A percentile compares a stretch with the other conserved stretches of the same genome.
Evolutionary conservation across 2,113 vertebrate species (phyloP).

Genomic region (Catagonus wagneri): DNA sequence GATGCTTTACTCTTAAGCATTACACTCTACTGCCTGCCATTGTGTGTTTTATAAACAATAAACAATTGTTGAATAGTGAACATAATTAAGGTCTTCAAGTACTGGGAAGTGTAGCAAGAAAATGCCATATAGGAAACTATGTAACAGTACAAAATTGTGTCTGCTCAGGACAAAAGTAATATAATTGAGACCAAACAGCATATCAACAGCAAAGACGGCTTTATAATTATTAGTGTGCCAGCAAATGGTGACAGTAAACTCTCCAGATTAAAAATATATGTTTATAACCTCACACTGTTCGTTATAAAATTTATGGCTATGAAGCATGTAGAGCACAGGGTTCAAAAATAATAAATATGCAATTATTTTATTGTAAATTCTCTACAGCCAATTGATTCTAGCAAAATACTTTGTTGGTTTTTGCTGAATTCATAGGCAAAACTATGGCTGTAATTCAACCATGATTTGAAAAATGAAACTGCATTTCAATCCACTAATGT

Average conservation of each 20-base stretch:
- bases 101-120: not conserved
- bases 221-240: too few relatives aligned
- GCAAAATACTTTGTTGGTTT: not conserved
- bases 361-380: too few relatives aligned
- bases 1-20: not conserved
- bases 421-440: not conserved
- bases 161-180: not conserved
- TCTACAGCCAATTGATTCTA: not conserved
- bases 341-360: too few relatives aligned
- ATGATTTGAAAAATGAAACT: not conserved
- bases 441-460: not conserved
- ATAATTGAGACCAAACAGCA: not conserved
- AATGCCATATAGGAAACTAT: not conserved
- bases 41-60: not conserved
- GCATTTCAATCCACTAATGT: not conserved
- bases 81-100: not conserved
- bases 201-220: not conserved
- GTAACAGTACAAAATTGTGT: not conserved
- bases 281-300: too few relatives aligned
- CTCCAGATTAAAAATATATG: too few relatives aligned
- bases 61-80: not conserved
- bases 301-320: too few relatives aligned
- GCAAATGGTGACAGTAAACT: too few relatives aligned
- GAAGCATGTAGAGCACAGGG: too few relatives aligned
- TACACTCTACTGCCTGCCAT: not conserved